Evolutionary conservation across 2,888 invertebrate species (phyloP), one percentile per base, ranked within the genome.

Genomic region (Erebia ligea): DNA sequence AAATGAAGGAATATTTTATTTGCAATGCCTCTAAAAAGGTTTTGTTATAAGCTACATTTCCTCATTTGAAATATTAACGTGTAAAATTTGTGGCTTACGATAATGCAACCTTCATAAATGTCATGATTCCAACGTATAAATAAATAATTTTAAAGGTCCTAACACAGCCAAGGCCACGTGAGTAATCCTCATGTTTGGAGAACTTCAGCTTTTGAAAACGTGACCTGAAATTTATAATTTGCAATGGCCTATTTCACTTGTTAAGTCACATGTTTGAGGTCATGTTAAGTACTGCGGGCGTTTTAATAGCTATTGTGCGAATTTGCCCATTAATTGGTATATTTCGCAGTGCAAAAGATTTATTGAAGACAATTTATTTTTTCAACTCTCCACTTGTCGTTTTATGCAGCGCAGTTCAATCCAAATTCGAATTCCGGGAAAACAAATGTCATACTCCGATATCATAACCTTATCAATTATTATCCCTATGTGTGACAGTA

Each of bases 271-370:
- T 67, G 69, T 76, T 68, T 68, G 70, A 61, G 73, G 71, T 73
- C 72, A 68, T 69, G 73, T 64, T 67, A 61, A 72, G 73, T 68
- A 72, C 52, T 69, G 67, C 64, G 69, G 68, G 67, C 61, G 62
- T 69, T 72, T 68, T 75, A 74, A 70, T 82, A 76, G 84, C 59
- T 68, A 59, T 61, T 67, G 67, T 67, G 21, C 21, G 54, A 25
- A 25, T 58, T 67, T 45, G 2, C 42, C 40, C 52, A 66, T 65
- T 65, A 62, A 62, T 48, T 45, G 45, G 62, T 21, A 45, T 10
- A 21, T 45, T 48, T 45, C 8, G 21, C 45, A 13, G 48, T 62
- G 45, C 13, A 62, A 45, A 62, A 21, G 21, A 45, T 62, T 21
- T 45, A 62, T 48, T 48, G 21, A 48, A 48, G 48, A 21, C 19